Evolutionary conservation across 2,888 invertebrate species (phyloP).

Genomic region (Horisme vitalbata): DNA sequence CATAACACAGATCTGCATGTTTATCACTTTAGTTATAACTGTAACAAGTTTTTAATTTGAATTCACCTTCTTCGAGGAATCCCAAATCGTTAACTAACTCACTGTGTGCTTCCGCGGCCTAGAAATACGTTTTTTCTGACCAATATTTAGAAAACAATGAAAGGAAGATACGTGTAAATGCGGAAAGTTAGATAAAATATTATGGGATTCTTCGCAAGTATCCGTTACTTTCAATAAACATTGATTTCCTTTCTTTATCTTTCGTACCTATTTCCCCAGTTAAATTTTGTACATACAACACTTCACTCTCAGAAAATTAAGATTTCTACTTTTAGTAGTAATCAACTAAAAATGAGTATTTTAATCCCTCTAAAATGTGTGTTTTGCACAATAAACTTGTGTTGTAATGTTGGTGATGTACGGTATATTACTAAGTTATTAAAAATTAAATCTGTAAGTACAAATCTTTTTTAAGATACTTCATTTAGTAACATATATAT

Average conservation of each 20-base stretch:
- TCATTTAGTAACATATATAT: too few species aligned
- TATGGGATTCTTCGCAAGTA: conserved; percentile 49
- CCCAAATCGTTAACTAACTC: conserved; percentile 28
- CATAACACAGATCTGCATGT: conserved; percentile 54
- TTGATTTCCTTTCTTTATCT: conserved; percentile 1
- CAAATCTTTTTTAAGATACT: too few species aligned
- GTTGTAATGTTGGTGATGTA: too few species aligned
- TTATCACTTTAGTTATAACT: conserved; percentile 35
- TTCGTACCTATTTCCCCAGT: too few species aligned
- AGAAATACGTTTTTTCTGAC: conserved; percentile 58
- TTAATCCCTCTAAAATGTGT: too few species aligned
- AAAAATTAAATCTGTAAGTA: too few species aligned
- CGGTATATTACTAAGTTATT: too few species aligned
- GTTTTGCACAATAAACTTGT: too few species aligned
- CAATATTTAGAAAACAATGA: conserved; percentile 67
- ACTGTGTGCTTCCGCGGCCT: conserved; percentile 31
- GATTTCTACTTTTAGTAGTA: too few species aligned
- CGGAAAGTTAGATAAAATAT: conserved; percentile 54
- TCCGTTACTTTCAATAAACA: conserved; percentile 57
- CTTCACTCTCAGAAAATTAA: too few species aligned
- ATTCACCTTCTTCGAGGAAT: conserved; percentile 7
- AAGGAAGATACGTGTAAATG: conserved; percentile 47
- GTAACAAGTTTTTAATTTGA: conserved; percentile 9
- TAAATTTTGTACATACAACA: too few species aligned
- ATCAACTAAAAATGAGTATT: too few species aligned